These are phyloP conservation scores for Silurus lanzhouensis DNA, from an alignment of 2,797 vertebrate genomes.

Conservation along the genomic window DNA sequence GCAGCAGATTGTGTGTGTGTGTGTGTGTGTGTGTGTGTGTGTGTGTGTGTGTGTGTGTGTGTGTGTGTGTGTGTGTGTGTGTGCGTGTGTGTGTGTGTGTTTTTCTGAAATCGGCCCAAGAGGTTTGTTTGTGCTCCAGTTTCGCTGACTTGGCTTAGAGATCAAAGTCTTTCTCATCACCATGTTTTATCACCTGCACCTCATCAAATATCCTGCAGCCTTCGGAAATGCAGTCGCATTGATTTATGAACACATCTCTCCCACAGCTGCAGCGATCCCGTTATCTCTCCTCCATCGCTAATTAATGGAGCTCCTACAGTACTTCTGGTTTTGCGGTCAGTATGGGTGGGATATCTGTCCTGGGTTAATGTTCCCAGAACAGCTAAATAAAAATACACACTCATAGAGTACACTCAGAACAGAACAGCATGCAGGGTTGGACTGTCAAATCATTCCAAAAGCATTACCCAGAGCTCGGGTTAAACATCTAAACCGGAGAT, in stretches of 20 bases:
- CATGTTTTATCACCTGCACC: slow-evolving; percentile 43
- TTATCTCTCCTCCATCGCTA: slow-evolving; percentile 66
- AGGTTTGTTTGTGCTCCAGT: slow-evolving; percentile 12
- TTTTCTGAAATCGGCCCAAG: not conserved
- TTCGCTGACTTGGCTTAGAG: slow-evolving; percentile 29
- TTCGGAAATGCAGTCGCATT: slow-evolving; percentile 69
- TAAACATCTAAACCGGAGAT: not conserved
- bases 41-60: no score
- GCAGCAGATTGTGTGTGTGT: no score
- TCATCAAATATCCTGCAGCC: slow-evolving; percentile 25
- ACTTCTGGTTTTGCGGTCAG: slow-evolving; percentile 68
- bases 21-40: not conserved
- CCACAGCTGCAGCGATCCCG: slow-evolving; percentile 59
- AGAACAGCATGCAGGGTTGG: not conserved
- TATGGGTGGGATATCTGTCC: slow-evolving; percentile 64
- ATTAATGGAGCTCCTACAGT: slow-evolving; percentile 71
- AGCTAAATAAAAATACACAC: no score
- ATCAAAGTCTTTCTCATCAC: slow-evolving; percentile 52
- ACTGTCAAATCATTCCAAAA: not conserved
- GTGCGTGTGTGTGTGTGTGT: not conserved
- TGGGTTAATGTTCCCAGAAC: slow-evolving; percentile 52
- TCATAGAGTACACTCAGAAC: not conserved
- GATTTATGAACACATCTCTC: slow-evolving; percentile 76
- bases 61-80: not conserved
- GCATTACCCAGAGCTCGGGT: not conserved